Evolutionary conservation across 2,113 vertebrate species (phyloP).

Genomic region (Callipepla californica): DNA sequence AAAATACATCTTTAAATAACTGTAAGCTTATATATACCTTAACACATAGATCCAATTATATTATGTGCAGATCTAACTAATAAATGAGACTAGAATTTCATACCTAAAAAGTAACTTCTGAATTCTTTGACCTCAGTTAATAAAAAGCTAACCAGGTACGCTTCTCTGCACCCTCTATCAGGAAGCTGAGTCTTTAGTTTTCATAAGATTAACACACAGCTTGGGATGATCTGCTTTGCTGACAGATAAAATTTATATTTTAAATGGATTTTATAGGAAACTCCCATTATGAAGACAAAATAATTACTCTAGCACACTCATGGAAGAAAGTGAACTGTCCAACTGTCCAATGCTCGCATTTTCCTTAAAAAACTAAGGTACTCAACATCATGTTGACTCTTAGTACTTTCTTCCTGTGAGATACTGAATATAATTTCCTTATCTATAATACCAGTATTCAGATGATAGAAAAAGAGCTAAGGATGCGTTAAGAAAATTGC

Average conservation of each 20-base stretch:
- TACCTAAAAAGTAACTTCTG: not conserved
- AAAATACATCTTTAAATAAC: not conserved
- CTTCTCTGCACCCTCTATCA: not conserved
- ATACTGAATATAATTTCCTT: not conserved
- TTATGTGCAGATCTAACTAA: not conserved
- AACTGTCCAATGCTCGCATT: not conserved
- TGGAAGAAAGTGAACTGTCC: not conserved
- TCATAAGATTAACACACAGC: not conserved
- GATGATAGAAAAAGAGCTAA: not conserved
- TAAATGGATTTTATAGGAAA: not conserved
- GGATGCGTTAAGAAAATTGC: not conserved
- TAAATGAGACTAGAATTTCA: not conserved
- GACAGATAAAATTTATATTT: not conserved
- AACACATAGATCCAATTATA: not conserved
- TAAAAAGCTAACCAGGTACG: not conserved
- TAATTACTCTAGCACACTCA: not conserved
- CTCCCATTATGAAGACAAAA: not conserved
- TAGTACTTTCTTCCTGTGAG: not conserved
- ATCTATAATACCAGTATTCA: not conserved
- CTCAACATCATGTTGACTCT: not conserved
- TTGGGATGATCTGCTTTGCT: not conserved
- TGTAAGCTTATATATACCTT: not conserved
- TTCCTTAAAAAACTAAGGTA: not conserved
- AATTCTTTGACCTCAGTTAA: not conserved
- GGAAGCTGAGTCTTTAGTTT: not conserved